phyloP scores from a whole-genome alignment of 1,140 invertebrate species.

The Trinorchestia longiramus region DNA sequence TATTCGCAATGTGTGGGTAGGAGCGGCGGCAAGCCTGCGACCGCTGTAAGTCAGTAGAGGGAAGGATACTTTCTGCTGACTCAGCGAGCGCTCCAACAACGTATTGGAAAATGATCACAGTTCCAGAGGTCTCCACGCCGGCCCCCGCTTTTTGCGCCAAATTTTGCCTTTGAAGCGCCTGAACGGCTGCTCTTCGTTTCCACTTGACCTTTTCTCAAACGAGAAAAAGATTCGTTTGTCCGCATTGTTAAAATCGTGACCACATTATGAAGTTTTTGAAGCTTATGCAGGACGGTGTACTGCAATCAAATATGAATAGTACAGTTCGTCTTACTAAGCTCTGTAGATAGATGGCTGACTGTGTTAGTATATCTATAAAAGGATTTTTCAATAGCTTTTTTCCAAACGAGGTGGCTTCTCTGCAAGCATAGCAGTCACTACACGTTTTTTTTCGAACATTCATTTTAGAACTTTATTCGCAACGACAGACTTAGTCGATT shows the following conservation, averaged over 20 bases:
- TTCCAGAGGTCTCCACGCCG: not conserved
- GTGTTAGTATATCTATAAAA: too few relatives aligned
- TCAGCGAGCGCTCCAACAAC: not conserved
- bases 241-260: not conserved
- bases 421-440: too few relatives aligned
- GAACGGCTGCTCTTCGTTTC: not conserved
- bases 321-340: too few relatives aligned
- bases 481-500: too few relatives aligned
- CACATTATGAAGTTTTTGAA: too few relatives aligned
- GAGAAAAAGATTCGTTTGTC: not conserved
- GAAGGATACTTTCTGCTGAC: conserved; percentile 6
- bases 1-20: conserved; percentile 27
- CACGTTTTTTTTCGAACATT: too few relatives aligned
- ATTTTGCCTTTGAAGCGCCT: not conserved
- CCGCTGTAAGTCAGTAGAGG: conserved; percentile 31
- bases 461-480: too few relatives aligned
- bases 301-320: too few relatives aligned
- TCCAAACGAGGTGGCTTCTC: too few relatives aligned
- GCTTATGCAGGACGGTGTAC: too few relatives aligned
- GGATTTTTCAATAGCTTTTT: too few relatives aligned
- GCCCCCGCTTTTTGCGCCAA: not conserved
- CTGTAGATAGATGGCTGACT: too few relatives aligned
- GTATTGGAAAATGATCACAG: conserved; percentile 53
- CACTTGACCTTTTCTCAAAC: not conserved
- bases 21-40: not conserved